Evolutionary conservation across 2,797 vertebrate species (phyloP).

Genomic region (Gymnodraco acuticeps): DNA sequence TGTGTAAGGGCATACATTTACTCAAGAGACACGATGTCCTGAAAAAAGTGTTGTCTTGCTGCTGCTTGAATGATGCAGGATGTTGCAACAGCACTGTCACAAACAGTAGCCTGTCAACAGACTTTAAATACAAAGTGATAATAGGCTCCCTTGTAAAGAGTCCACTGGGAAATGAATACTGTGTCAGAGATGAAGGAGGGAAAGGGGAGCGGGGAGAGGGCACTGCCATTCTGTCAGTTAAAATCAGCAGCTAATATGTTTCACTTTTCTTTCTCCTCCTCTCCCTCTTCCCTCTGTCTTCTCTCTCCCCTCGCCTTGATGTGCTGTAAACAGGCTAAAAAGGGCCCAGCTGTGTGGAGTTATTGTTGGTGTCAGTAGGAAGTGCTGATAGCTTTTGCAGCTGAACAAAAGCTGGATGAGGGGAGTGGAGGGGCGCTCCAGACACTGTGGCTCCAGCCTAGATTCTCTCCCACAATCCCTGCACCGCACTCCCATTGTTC

Average conservation of each 20-base stretch:
- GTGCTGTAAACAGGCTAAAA: constrained; percentile 91
- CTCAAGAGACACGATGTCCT: constrained; percentile 50
- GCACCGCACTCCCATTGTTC: constrained; percentile 89
- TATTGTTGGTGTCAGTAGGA: constrained; percentile 93
- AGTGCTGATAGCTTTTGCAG: constrained; percentile 92
- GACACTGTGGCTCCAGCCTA: constrained; percentile 91
- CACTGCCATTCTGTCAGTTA: constrained; percentile 79
- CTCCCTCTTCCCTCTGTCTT: constrained; percentile 75
- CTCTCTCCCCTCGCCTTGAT: constrained; percentile 84
- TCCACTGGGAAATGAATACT: constrained; percentile 55
- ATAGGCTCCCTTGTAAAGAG: constrained; percentile 50
- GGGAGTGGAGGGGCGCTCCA: constrained; percentile 89
- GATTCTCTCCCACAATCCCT: constrained; percentile 92
- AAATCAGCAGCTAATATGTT: constrained; percentile 88
- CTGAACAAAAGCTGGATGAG: constrained; percentile 92
- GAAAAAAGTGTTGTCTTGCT: constrained; percentile 42
- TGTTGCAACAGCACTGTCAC: constrained; percentile 47
- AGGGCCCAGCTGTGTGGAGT: constrained; percentile 91
- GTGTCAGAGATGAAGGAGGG: constrained; percentile 39
- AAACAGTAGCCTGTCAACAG: constrained; percentile 60
- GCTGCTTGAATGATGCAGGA: constrained; percentile 52
- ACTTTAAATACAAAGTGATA: constrained; percentile 44
- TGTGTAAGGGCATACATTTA: constrained; percentile 45
- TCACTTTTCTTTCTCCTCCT: constrained; percentile 84
- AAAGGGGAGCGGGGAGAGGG: constrained; percentile 56